Evolutionary conservation across 2,888 invertebrate species (phyloP).

Genomic region (Fragum fragum): DNA sequence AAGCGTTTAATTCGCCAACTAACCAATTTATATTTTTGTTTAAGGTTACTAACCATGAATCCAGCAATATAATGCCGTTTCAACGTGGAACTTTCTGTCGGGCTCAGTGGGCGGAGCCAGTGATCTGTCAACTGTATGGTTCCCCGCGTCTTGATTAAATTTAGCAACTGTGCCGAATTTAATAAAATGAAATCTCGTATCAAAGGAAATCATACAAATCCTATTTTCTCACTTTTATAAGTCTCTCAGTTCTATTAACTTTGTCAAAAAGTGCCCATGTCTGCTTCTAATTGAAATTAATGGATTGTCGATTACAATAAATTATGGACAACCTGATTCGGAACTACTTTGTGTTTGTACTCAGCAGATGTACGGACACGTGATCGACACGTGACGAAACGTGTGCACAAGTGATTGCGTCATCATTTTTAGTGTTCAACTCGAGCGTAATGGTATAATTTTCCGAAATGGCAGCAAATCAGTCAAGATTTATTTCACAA

Average conservation of each 20-base stretch:
- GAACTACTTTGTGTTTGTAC: constrained; percentile 55
- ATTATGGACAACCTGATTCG: constrained; percentile 27
- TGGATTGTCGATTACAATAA: constrained; percentile 26
- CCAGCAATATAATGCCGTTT: too few relatives aligned
- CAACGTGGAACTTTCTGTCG: too few relatives aligned
- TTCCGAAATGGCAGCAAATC: constrained; percentile 30
- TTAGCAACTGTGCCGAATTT: background rate
- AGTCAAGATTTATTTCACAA: constrained; percentile 7
- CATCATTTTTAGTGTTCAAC: constrained; percentile 53
- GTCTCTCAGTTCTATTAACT: constrained; percentile 17
- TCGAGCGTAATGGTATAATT: constrained; percentile 55
- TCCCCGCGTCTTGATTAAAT: too few relatives aligned
- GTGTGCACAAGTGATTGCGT: constrained; percentile 53
- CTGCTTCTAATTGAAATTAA: constrained; percentile 24
- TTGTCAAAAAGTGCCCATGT: constrained; percentile 20
- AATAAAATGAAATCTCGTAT: constrained; percentile 5
- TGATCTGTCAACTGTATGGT: too few relatives aligned
- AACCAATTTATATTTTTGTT: too few relatives aligned
- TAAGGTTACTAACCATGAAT: too few relatives aligned
- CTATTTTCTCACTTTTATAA: background rate
- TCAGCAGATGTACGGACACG: constrained; percentile 64
- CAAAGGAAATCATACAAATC: constrained; percentile 12
- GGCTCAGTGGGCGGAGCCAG: too few relatives aligned
- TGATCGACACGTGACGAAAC: constrained; percentile 50
- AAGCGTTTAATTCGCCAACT: too few relatives aligned